Evolutionary conservation across 2,113 vertebrate genomes (phyloP).

Genomic region (Mastomys coucha): DNA sequence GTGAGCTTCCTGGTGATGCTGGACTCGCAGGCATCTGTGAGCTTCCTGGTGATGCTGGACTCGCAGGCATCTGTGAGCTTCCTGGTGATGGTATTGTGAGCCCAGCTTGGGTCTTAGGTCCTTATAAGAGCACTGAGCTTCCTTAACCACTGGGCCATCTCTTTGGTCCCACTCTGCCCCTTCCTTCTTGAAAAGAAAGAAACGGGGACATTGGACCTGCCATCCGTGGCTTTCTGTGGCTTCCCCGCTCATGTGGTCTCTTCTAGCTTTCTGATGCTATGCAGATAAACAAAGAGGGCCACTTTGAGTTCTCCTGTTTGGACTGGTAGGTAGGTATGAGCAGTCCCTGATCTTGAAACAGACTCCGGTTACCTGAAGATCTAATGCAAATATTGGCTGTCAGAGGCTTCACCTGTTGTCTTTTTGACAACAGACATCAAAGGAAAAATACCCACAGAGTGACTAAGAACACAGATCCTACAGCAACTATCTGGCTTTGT

Average conservation of each 20-base stretch:
- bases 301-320: not conserved
- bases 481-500: not conserved
- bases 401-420: not conserved
- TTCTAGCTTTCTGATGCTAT: not conserved
- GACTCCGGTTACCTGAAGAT: not conserved
- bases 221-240: not conserved
- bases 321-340: not conserved
- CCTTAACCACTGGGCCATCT: not conserved
- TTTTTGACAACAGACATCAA: not conserved
- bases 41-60: too few relatives aligned
- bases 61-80: too few relatives aligned
- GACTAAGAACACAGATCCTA: not conserved
- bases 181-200: not conserved
- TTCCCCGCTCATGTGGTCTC: rapidly evolving
- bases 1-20: too few relatives aligned
- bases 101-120: not conserved
- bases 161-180: not conserved
- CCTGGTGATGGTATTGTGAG: not conserved
- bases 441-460: not conserved
- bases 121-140: not conserved
- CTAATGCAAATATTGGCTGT: not conserved
- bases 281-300: not conserved
- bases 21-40: too few relatives aligned
- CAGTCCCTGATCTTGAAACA: not conserved
- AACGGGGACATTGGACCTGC: not conserved